Conservation (phyloP, 2,113 vertebrate genomes). For the Illadopsis cleaveri region DNA sequence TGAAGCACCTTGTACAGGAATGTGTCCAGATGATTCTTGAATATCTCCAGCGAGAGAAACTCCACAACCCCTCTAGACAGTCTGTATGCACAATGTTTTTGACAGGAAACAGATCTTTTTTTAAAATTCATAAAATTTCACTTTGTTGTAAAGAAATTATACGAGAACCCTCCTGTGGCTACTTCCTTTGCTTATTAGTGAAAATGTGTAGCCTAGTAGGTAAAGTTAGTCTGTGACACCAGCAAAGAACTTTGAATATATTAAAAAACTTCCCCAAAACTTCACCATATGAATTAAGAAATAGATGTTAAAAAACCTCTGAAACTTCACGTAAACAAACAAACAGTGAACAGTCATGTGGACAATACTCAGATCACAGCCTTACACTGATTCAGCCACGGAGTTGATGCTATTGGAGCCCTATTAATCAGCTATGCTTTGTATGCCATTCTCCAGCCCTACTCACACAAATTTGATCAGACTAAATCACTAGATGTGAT, state of each 20-base stretch:
- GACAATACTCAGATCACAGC: background rate
- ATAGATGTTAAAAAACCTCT: background rate
- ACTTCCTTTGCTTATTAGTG: background rate
- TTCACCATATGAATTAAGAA: background rate
- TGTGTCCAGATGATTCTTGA: background rate
- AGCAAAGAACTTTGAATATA: background rate
- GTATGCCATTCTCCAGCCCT: background rate
- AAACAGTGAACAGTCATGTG: background rate
- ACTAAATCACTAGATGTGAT: background rate
- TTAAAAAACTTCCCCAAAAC: background rate
- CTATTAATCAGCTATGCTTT: background rate
- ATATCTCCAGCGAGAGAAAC: background rate
- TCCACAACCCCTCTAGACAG: background rate
- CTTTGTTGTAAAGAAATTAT: background rate
- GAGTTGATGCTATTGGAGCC: background rate
- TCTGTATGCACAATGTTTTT: background rate
- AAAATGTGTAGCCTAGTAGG: background rate
- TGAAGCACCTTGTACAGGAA: background rate
- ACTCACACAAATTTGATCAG: background rate
- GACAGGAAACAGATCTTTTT: background rate
- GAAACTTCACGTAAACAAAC: background rate
- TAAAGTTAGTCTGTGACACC: background rate
- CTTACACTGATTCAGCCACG: background rate
- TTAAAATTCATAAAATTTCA: background rate
- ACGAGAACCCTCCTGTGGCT: background rate